Evolutionary conservation across 2,113 vertebrate genomes (phyloP), one percentile per base, ranked within the genome.

Genomic region (Numenius arquata): DNA sequence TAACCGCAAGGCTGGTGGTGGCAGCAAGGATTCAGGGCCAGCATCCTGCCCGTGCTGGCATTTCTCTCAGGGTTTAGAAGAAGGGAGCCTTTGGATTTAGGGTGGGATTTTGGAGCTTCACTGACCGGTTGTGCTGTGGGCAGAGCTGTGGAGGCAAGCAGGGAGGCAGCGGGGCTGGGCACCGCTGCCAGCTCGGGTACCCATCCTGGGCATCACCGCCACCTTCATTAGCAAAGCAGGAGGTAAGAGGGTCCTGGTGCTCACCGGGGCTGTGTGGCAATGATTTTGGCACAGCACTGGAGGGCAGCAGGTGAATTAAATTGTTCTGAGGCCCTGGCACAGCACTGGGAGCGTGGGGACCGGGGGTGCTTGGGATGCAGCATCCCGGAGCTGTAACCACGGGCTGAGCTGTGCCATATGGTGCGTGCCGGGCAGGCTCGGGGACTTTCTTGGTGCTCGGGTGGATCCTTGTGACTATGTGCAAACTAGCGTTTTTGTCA

Each of bases 401-500:
- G 0, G 26, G 25, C 68, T 80, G 68, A 58, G 67, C 53, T 53
- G 47, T 63, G 71, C 53, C 26, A 1, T 22, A 21, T 0, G 0
- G 20, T 43, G 50, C 55, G 18, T 2, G 1, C 43, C 1, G 0
- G 48, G 63, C 21, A 1, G 22, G 14, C 65, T 41, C 0, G 0
- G 82, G 45, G 81, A 20, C 1, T 0, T 52, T 43, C 21, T 1
- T 1, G 8, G 13, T 58, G 38, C 68, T 78, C 15, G 15, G 81
- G 61, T 12, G 2, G 61, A 30, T 94, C 82, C 78, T 82, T 67
- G 47, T 22, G 58, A 41, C 62, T 55, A 4, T 5, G 55, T 50
- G 67, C 58, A 85, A 92, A 71, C 38, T 3, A 17, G 12, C 47
- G 32, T 0, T 72, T 88, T 72, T 52, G 58, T 59, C n/a, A 38